Conservation (phyloP, 2,888 invertebrate genomes). For the Argyresthia goedartella region DNA sequence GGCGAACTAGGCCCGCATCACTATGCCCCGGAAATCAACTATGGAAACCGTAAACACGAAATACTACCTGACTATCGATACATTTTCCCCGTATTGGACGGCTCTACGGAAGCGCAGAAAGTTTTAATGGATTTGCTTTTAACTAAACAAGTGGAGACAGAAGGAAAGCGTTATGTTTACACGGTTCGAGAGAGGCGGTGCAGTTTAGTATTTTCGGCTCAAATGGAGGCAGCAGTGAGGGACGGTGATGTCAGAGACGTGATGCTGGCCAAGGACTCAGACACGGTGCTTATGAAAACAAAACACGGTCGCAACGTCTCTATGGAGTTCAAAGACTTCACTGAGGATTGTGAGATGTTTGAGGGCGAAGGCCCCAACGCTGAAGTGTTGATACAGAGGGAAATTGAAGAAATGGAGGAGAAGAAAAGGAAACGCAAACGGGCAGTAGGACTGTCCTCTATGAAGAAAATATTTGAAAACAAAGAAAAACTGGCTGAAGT, state of each 20-base stretch:
- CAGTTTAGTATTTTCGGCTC: slow-evolving; percentile 80
- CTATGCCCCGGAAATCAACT: slow-evolving; percentile 70
- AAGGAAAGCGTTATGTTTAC: slow-evolving; percentile 78
- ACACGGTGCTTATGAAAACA: slow-evolving; percentile 79
- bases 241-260: slow-evolving; percentile 84
- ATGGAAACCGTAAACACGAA: slow-evolving; percentile 77
- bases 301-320: slow-evolving; percentile 83
- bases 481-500: slow-evolving; percentile 79
- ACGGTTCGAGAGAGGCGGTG: slow-evolving; percentile 81
- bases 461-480: slow-evolving; percentile 82
- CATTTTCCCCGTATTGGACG: slow-evolving; percentile 79
- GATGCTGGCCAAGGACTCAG: slow-evolving; percentile 81
- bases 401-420: slow-evolving; percentile 66
- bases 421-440: slow-evolving; percentile 71
- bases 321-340: slow-evolving; percentile 75
- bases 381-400: slow-evolving; percentile 73
- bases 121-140: slow-evolving; percentile 73
- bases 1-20: slow-evolving; percentile 74
- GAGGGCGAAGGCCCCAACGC: slow-evolving; percentile 80
- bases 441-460: slow-evolving; percentile 74
- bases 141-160: slow-evolving; percentile 62
- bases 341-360: slow-evolving; percentile 70
- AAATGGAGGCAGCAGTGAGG: slow-evolving; percentile 80
- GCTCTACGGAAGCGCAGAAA: slow-evolving; percentile 76
- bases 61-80: slow-evolving; percentile 79